phyloP scores from a whole-genome alignment of 2,797 vertebrate species.

The Acanthiza pusilla region DNA sequence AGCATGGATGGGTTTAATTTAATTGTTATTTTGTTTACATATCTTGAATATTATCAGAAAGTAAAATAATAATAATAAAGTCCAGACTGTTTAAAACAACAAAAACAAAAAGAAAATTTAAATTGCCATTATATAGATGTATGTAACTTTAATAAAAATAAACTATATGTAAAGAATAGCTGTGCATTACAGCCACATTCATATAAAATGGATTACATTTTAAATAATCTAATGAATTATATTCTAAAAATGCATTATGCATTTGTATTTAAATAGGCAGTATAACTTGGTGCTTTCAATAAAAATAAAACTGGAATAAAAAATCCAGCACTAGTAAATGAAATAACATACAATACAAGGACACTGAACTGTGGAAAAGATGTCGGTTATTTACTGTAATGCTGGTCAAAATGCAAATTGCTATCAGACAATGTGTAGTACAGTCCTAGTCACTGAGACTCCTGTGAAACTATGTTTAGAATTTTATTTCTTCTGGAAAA shows the following conservation, averaged over 20 bases:
- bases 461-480: not conserved
- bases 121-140: not conserved
- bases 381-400: not conserved
- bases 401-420: not conserved
- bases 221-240: not conserved
- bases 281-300: not conserved
- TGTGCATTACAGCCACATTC: not conserved
- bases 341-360: not conserved
- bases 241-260: not conserved
- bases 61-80: not conserved
- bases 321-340: not conserved
- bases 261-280: slow-evolving; percentile 24
- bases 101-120: not conserved
- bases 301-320: not conserved
- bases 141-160: not conserved
- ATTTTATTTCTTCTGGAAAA: slow-evolving; percentile 19
- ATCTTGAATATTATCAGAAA: not conserved
- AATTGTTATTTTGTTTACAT: not conserved
- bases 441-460: not conserved
- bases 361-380: not conserved
- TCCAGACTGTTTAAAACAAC: not conserved
- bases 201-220: not conserved
- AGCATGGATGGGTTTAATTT: not conserved
- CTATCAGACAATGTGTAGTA: not conserved
- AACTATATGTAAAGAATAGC: not conserved